These are phyloP conservation scores for Gymnogyps californianus DNA, from an alignment of 2,113 vertebrate species.

Conservation along the genomic window DNA sequence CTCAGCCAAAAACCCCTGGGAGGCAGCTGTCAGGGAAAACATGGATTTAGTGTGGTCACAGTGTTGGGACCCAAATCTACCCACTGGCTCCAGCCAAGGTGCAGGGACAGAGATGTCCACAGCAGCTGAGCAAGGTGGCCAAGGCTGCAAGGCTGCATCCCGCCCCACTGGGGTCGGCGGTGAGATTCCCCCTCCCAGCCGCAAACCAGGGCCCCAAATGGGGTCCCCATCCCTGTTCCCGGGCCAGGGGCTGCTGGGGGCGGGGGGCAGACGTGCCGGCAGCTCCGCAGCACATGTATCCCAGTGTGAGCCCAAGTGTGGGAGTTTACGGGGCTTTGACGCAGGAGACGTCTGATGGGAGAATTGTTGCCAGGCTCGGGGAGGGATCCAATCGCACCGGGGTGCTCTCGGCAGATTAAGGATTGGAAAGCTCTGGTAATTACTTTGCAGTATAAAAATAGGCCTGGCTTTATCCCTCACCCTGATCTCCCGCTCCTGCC, in stretches of 20 bases:
- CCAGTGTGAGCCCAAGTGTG: slow-evolving; percentile 2
- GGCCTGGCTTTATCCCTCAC: not conserved
- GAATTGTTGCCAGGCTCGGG: slow-evolving; percentile 37
- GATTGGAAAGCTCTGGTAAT: slow-evolving; percentile 58
- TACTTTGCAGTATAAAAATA: slow-evolving; percentile 63
- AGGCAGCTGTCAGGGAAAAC: not conserved
- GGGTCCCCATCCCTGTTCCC: not conserved
- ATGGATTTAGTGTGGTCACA: not conserved
- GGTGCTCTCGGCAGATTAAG: slow-evolving; percentile 48
- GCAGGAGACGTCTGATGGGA: slow-evolving; percentile 43
- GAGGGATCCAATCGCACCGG: slow-evolving; percentile 35
- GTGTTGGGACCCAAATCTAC: not conserved
- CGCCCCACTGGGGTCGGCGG: rapidly evolving
- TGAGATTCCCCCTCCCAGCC: not conserved
- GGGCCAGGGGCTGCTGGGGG: not conserved
- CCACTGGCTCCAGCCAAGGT: not conserved
- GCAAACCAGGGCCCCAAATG: not conserved
- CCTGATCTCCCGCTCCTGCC: not conserved
- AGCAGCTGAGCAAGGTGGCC: not conserved
- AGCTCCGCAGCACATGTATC: not conserved
- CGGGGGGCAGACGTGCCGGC: not conserved
- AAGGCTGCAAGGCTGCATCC: not conserved
- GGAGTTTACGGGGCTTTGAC: slow-evolving; percentile 42
- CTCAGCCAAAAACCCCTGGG: not conserved
- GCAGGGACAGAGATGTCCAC: not conserved